Conservation (phyloP, 2,888 invertebrate genomes). For the Spilosoma lubricipeda region DNA sequence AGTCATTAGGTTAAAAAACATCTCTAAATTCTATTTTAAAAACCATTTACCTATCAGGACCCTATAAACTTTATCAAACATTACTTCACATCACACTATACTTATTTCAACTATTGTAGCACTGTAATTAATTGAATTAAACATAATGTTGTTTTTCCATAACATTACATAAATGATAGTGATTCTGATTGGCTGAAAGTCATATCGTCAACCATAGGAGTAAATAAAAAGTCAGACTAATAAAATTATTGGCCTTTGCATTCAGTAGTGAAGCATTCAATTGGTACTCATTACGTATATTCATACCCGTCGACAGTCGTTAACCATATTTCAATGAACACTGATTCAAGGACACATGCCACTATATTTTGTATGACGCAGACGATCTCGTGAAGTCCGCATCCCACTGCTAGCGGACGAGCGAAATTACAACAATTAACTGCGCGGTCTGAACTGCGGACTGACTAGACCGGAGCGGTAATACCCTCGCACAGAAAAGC, state of each 20-base stretch:
- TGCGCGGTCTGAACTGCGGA: not conserved
- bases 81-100: not conserved
- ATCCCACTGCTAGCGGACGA: not conserved
- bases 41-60: too few relatives aligned
- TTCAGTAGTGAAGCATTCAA: not conserved
- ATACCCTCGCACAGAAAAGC: too few relatives aligned
- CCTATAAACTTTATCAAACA: not conserved
- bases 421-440: not conserved
- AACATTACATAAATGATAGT: not conserved
- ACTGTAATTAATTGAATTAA: not conserved
- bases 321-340: slow-evolving; percentile 12
- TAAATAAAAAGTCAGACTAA: slow-evolving; percentile 12
- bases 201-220: slow-evolving; percentile 7
- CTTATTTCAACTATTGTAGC: not conserved
- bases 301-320: slow-evolving; percentile 17
- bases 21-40: too few relatives aligned
- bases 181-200: slow-evolving; percentile 28
- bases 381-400: not conserved
- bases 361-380: slow-evolving; percentile 3
- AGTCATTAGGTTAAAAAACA: too few relatives aligned
- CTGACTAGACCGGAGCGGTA: too few relatives aligned
- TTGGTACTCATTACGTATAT: slow-evolving; percentile 13
- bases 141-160: not conserved
- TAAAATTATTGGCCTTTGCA: not conserved
- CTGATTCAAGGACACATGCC: slow-evolving; percentile 33